These are phyloP conservation scores for Dilophus febrilis DNA, from an alignment of 2,888 invertebrate species.

Conservation along the genomic window DNA sequence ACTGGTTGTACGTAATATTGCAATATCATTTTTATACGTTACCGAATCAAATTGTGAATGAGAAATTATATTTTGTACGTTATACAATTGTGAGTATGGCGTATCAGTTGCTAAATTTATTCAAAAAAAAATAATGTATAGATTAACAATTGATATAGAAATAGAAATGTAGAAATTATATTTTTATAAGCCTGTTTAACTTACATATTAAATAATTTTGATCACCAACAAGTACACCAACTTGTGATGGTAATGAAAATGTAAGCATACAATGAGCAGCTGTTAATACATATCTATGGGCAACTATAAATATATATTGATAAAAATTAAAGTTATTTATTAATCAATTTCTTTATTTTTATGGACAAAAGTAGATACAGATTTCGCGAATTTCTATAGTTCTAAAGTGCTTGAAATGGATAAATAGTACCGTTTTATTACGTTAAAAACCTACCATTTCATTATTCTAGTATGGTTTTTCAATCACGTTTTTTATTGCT, in stretches of 20 bases:
- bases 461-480: no score
- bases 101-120: conserved; percentile 7
- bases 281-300: conserved; percentile 4
- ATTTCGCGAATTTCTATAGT: no score
- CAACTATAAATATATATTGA: conserved; percentile 6
- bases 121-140: no score
- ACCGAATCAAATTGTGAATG: conserved; percentile 4
- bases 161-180: no score
- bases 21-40: conserved; percentile 8
- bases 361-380: no score
- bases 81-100: conserved; percentile 6
- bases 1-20: conserved; percentile 5
- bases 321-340: background rate
- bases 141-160: no score
- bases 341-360: no score
- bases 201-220: conserved; percentile 2
- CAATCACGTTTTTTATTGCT: no score
- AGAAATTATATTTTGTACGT: conserved; percentile 3
- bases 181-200: no score
- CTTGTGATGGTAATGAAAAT: background rate
- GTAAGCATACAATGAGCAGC: conserved; percentile 6
- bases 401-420: no score
- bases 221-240: conserved; percentile 6
- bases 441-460: no score
- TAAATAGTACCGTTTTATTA: no score